These are phyloP conservation scores for Toxostoma redivivum DNA, from an alignment of 2,113 vertebrate genomes.

Conservation along the genomic window DNA sequence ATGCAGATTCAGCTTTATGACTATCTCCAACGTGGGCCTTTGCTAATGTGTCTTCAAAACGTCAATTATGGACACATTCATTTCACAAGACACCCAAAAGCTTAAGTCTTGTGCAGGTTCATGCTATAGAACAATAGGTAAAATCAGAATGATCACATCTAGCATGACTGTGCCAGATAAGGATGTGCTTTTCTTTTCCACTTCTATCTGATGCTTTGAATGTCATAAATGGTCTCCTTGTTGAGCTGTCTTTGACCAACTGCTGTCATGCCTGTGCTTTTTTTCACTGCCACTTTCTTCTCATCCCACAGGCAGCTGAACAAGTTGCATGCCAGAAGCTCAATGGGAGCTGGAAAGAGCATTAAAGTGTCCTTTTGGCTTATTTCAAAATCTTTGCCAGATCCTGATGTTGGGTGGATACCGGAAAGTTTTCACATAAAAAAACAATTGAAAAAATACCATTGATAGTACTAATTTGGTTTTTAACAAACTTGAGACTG, in stretches of 20 bases:
- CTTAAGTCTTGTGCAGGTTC: neutral
- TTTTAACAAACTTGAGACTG: neutral
- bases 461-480: neutral
- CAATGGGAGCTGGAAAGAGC: conserved; percentile 28
- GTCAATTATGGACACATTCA: neutral
- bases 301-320: neutral
- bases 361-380: conserved; percentile 15
- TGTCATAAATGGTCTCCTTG: neutral
- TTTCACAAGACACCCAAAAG: neutral
- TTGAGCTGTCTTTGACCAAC: neutral
- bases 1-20: neutral
- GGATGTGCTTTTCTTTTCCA: neutral
- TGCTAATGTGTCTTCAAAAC: neutral
- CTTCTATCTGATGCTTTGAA: neutral
- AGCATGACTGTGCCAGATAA: neutral
- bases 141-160: neutral
- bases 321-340: conserved; percentile 7
- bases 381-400: conserved; percentile 12
- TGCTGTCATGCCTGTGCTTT: neutral
- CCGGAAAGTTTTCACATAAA: neutral
- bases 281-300: neutral
- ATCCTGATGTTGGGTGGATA: conserved; percentile 25
- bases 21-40: neutral
- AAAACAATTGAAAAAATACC: conserved; percentile 35
- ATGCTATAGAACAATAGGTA: neutral